phyloP scores from a whole-genome alignment of 1,140 invertebrate species.

The Tetramorium simillimum region DNA sequence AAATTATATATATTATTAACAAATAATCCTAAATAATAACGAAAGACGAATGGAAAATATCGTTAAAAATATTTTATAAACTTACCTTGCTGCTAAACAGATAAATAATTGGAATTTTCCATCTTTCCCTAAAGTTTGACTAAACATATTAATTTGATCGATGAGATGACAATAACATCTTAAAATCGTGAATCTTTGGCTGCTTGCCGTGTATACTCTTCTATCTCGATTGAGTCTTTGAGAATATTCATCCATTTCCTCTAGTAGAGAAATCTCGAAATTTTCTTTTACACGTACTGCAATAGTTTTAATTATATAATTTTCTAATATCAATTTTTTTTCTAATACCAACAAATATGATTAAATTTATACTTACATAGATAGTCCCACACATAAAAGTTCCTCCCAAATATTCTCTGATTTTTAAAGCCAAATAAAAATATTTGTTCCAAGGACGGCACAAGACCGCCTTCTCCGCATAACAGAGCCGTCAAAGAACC shows the following conservation, averaged over 20 bases:
- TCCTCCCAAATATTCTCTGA: slow-evolving; percentile 95
- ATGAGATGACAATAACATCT: slow-evolving; percentile 92
- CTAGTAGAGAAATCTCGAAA: slow-evolving; percentile 91
- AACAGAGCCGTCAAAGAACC: slow-evolving; percentile 96
- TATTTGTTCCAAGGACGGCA: slow-evolving; percentile 96
- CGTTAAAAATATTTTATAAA: neutral
- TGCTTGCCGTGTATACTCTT: slow-evolving; percentile 80
- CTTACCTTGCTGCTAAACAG: slow-evolving; percentile 89
- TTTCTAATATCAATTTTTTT: neutral
- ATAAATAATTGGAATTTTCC: slow-evolving; percentile 99
- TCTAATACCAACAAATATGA: neutral
- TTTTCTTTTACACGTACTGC: slow-evolving; percentile 94
- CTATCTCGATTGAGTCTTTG: slow-evolving; percentile 80
- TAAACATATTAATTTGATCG: slow-evolving; percentile 94
- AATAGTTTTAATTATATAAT: slow-evolving; percentile 40
- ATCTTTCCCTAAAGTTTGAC: slow-evolving; percentile 97
- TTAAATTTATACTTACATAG: slow-evolving; percentile 89
- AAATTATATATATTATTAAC: slow-evolving; percentile 66
- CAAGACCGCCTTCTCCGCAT: slow-evolving; percentile 97
- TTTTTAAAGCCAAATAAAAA: slow-evolving; percentile 98
- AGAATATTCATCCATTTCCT: slow-evolving; percentile 85
- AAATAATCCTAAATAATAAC: neutral
- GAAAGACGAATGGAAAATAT: neutral
- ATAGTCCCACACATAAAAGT: slow-evolving; percentile 99
- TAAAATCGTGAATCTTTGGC: slow-evolving; percentile 89